Conservation (phyloP, 2,797 vertebrate genomes). For the Nannoperca obscura region DNA sequence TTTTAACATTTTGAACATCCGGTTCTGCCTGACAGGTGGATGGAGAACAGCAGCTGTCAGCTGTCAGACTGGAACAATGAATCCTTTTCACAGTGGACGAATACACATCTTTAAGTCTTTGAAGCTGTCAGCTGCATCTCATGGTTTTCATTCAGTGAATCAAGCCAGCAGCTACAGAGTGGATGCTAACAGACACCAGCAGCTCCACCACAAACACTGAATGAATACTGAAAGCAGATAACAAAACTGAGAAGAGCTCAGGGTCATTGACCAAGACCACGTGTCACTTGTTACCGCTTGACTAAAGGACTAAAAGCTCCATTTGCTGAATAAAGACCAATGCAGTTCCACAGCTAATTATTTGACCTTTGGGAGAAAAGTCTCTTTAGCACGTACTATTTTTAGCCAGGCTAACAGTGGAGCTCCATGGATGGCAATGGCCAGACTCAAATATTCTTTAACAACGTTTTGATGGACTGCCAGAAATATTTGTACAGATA, state of each 20-base stretch:
- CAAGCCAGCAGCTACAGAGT: too few species aligned
- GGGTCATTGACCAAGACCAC: too few species aligned
- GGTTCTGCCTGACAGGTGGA: background rate
- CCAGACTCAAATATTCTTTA: background rate
- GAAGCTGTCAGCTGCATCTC: too few species aligned
- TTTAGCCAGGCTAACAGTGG: too few species aligned
- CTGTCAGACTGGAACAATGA: background rate
- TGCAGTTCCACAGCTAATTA: too few species aligned
- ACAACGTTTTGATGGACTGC: background rate
- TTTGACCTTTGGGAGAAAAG: too few species aligned
- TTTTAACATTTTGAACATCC: background rate
- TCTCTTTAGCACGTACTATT: too few species aligned
- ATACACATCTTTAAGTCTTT: too few species aligned
- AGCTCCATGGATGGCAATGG: too few species aligned
- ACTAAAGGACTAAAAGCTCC: background rate
- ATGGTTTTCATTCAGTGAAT: too few species aligned
- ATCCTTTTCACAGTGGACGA: too few species aligned
- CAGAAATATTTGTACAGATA: background rate
- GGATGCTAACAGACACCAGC: too few species aligned
- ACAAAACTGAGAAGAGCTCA: background rate
- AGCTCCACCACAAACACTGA: background rate
- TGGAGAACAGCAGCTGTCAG: constrained; percentile 9
- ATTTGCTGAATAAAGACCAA: background rate
- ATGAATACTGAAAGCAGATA: background rate
- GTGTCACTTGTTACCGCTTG: background rate